Conservation (phyloP, 2,888 invertebrate species). For the Mesorhabditis sp. region DNA sequence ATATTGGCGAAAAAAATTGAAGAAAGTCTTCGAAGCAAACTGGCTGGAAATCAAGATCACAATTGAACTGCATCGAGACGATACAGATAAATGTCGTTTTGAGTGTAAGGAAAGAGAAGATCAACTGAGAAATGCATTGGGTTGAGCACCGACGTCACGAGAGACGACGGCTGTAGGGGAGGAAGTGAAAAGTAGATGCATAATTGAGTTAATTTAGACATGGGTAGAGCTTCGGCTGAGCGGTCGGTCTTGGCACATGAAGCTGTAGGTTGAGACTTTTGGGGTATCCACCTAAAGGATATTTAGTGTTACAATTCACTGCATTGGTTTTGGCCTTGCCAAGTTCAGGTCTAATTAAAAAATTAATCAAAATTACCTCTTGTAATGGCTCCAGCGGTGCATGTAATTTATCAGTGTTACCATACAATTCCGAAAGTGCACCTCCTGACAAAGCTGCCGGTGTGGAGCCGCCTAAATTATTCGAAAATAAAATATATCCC, state of each 20-base stretch:
- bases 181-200: neutral
- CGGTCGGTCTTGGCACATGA: slow-evolving; percentile 31
- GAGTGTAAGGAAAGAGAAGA: too few species aligned
- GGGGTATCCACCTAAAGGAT: slow-evolving; percentile 35
- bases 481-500: neutral
- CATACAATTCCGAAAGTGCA: slow-evolving; percentile 1
- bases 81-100: neutral
- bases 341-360: neutral
- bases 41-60: neutral
- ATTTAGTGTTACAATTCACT: neutral
- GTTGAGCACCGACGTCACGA: slow-evolving; percentile 16
- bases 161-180: neutral
- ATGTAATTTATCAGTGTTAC: neutral
- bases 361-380: neutral
- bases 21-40: slow-evolving; percentile 6
- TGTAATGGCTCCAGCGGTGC: slow-evolving; percentile 1
- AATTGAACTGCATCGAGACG: slow-evolving; percentile 2
- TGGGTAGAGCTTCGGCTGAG: slow-evolving; percentile 49
- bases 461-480: neutral
- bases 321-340: neutral
- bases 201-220: slow-evolving; percentile 28
- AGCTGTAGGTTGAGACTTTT: slow-evolving; percentile 37
- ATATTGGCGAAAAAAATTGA: too few species aligned
- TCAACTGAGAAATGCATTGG: too few species aligned
- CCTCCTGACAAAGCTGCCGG: neutral